Evolutionary conservation across 1,140 invertebrate genomes (phyloP).

Genomic region (Brachionus manjavacas): DNA sequence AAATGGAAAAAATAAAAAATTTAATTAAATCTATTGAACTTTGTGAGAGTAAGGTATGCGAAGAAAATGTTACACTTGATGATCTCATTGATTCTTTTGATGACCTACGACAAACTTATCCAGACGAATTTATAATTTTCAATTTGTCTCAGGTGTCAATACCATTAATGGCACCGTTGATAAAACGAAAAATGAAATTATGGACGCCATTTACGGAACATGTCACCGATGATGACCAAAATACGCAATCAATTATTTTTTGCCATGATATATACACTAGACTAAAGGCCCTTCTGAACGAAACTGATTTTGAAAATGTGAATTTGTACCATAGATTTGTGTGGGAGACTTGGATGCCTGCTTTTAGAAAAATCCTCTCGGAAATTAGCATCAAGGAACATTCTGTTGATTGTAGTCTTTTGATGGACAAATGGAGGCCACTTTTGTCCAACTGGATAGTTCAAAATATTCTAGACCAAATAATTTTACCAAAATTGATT

Average conservation of each 20-base stretch:
- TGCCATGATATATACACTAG: neutral
- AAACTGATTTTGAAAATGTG: conserved; percentile 55
- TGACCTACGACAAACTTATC: neutral
- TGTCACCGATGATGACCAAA: conserved; percentile 42
- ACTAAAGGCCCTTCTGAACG: conserved; percentile 12
- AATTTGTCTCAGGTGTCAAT: neutral
- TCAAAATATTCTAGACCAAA: conserved; percentile 73
- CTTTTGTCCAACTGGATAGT: conserved; percentile 76
- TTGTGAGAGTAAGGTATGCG: conserved; percentile 44
- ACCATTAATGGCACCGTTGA: neutral
- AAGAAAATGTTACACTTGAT: neutral
- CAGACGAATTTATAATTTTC: conserved; percentile 33
- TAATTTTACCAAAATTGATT: conserved; percentile 73
- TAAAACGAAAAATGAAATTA: neutral
- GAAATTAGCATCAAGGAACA: conserved; percentile 62
- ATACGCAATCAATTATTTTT: neutral
- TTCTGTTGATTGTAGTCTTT: conserved; percentile 67
- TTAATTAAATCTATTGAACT: conserved; percentile 68
- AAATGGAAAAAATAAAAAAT: conserved; percentile 69
- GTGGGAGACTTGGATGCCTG: conserved; percentile 84
- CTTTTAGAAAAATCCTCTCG: conserved; percentile 66
- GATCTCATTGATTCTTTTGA: conserved; percentile 11
- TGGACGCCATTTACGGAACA: neutral
- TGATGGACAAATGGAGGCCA: conserved; percentile 75
- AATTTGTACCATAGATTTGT: conserved; percentile 72